Conservation (phyloP, 64 coral and sea anemone genomes). For the Porites australiensis region DNA sequence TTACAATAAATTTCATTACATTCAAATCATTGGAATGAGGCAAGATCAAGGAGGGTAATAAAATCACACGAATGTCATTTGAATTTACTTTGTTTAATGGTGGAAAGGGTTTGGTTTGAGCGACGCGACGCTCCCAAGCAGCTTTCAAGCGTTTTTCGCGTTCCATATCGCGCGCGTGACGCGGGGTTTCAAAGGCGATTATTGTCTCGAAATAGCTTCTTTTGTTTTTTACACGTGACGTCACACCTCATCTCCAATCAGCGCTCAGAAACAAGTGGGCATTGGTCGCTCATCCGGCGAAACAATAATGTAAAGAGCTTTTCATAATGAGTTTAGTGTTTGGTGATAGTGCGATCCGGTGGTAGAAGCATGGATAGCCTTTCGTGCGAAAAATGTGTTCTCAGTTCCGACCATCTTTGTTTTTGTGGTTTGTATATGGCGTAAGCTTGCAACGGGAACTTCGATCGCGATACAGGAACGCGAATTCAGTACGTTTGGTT, state of each 20-base stretch:
- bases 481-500: conserved; percentile 6
- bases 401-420: not conserved
- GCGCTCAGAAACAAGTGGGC: conserved; percentile 43
- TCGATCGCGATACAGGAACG: conserved; percentile 31
- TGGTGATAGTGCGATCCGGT: not conserved
- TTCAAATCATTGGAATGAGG: not conserved
- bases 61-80: not conserved
- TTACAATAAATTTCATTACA: not conserved
- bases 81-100: conserved; percentile 3
- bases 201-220: conserved; percentile 26
- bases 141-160: not conserved
- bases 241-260: conserved; percentile 29
- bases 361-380: conserved; percentile 21
- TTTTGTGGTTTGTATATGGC: not conserved
- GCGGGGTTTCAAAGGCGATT: not conserved
- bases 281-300: conserved; percentile 35
- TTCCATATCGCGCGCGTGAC: conserved; percentile 44
- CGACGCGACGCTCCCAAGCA: conserved; percentile 25
- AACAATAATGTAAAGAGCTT: not conserved
- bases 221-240: conserved; percentile 29
- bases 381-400: not conserved
- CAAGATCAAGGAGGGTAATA: not conserved
- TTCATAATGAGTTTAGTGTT: conserved; percentile 39
- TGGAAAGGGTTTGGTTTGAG: not conserved
- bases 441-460: not conserved